phyloP scores from a whole-genome alignment of 2,113 vertebrate genomes.

The Bostrychus sinensis region DNA sequence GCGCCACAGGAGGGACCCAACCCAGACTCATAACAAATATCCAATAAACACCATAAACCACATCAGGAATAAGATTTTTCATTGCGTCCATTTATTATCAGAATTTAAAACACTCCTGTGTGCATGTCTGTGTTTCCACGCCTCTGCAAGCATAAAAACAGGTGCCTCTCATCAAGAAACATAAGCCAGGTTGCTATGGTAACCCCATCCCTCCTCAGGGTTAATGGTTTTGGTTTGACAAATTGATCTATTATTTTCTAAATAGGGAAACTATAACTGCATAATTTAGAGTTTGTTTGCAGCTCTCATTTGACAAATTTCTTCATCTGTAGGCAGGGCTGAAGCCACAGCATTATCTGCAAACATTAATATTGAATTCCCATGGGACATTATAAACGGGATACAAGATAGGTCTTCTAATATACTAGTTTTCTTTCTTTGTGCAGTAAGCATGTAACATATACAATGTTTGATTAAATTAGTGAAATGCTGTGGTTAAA shows the following conservation, averaged over 20 bases:
- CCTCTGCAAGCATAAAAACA: slow-evolving; percentile 32
- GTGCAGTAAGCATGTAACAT: no score
- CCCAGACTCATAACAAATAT: slow-evolving; percentile 19
- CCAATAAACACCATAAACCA: slow-evolving; percentile 1
- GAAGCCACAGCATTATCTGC: slow-evolving; percentile 10
- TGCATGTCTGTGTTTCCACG: not conserved
- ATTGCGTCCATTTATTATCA: not conserved
- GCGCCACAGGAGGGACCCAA: slow-evolving; percentile 18
- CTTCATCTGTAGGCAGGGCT: not conserved
- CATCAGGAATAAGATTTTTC: not conserved
- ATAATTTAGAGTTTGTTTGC: slow-evolving; percentile 56
- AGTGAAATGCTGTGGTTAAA: no score
- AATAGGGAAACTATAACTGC: slow-evolving; percentile 67
- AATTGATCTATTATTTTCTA: slow-evolving; percentile 65
- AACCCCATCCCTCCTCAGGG: slow-evolving; percentile 52
- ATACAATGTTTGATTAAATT: no score
- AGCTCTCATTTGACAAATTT: slow-evolving; percentile 43
- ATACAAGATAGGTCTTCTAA: slow-evolving; percentile 16
- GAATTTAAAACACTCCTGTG: not conserved
- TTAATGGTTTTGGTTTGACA: slow-evolving; percentile 61
- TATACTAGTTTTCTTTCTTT: slow-evolving; percentile 15
- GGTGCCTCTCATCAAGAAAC: slow-evolving; percentile 53
- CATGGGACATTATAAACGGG: slow-evolving; percentile 14
- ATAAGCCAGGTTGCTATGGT: slow-evolving; percentile 56
- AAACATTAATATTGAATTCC: slow-evolving; percentile 28